Percentiles rank a stretch among this genome's conserved stretches.
phyloP scores from a whole-genome alignment of 2,797 vertebrate species.

The Mormyrops boulengeri region DNA sequence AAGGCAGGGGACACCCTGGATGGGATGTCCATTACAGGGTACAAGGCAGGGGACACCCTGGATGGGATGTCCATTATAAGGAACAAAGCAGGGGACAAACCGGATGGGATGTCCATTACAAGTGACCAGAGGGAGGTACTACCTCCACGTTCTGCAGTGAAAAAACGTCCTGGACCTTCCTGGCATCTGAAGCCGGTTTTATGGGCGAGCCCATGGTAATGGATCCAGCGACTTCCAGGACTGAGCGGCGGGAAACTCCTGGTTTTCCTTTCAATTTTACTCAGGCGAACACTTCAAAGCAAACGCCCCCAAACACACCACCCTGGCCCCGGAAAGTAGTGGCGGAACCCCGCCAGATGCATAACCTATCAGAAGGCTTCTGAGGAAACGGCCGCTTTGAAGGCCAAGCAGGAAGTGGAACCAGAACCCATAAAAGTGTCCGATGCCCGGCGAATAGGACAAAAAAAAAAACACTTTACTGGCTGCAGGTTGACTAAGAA shows the following conservation, averaged over 20 bases:
- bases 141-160: background rate
- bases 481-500: conserved; percentile 23
- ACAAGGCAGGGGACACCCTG: conserved; percentile 39
- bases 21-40: conserved; percentile 46
- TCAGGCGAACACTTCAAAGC: conserved; percentile 55
- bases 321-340: conserved; percentile 39
- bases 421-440: conserved; percentile 11
- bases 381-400: conserved; percentile 46
- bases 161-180: background rate
- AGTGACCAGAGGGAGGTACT: conserved; percentile 21
- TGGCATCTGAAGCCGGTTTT: conserved; percentile 37
- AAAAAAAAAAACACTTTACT: conserved; percentile 14
- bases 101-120: conserved; percentile 47
- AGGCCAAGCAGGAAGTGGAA: conserved; percentile 29
- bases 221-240: background rate
- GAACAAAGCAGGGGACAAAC: conserved; percentile 42
- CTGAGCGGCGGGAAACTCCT: conserved; percentile 21
- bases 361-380: conserved; percentile 50
- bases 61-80: conserved; percentile 44
- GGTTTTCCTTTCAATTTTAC: conserved; percentile 51
- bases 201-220: conserved; percentile 37
- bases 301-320: conserved; percentile 28
- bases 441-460: conserved; percentile 38
- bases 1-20: conserved; percentile 39
- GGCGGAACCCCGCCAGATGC: conserved; percentile 60